phyloP scores from a whole-genome alignment of 2,113 vertebrate genomes.

The Orientallactaga bullata region DNA sequence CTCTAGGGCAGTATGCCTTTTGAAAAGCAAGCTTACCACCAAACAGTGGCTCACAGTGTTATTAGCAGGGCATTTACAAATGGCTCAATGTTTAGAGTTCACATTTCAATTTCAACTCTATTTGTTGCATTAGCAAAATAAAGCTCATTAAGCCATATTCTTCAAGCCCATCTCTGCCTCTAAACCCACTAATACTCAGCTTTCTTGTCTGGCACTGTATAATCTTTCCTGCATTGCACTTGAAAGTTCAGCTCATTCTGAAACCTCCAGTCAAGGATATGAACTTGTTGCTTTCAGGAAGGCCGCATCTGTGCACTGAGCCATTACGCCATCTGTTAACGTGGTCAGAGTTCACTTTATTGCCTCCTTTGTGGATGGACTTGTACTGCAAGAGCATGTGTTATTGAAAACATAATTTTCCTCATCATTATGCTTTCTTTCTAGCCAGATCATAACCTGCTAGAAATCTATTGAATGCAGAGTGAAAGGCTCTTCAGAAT shows the following conservation, averaged over 20 bases:
- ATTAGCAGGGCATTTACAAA: constrained; percentile 68
- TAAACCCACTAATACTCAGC: constrained; percentile 28
- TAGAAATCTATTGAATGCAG: constrained; percentile 78
- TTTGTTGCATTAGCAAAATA: constrained; percentile 76
- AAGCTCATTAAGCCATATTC: constrained; percentile 76
- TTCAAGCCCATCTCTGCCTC: constrained; percentile 39
- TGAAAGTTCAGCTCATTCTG: constrained; percentile 72
- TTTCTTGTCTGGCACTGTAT: constrained; percentile 1
- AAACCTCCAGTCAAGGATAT: constrained; percentile 59
- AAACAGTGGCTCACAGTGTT: constrained; percentile 33
- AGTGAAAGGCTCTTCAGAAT: constrained; percentile 87
- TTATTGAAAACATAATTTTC: constrained; percentile 84
- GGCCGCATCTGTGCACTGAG: background rate
- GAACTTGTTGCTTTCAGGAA: constrained; percentile 63
- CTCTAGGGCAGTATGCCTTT: constrained; percentile 28
- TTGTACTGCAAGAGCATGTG: constrained; percentile 72
- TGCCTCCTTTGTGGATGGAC: constrained; percentile 75
- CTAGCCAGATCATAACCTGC: constrained; percentile 78
- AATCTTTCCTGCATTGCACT: constrained; percentile 58
- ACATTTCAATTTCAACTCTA: constrained; percentile 67
- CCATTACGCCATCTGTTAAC: constrained; percentile 72
- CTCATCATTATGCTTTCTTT: constrained; percentile 82
- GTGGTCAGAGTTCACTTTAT: constrained; percentile 70
- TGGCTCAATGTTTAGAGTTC: constrained; percentile 61
- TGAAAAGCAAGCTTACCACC: constrained; percentile 46